phyloP scores from a whole-genome alignment of 2,113 vertebrate species.

The Lamprotornis superbus region DNA sequence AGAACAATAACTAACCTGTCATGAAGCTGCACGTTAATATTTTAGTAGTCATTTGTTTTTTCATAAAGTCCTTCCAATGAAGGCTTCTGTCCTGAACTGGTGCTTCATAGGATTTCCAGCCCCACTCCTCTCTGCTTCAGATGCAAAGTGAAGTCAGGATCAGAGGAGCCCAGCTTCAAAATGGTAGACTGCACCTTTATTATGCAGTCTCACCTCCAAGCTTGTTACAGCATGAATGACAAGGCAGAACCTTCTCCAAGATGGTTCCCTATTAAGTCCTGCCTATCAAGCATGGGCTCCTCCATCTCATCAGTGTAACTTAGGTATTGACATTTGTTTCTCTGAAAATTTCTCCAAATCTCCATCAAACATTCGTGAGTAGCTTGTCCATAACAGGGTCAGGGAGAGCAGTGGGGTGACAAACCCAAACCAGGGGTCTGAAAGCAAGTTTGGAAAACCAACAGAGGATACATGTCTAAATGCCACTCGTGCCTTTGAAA shows the following conservation, averaged over 20 bases:
- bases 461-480: neutral
- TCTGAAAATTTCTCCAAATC: neutral
- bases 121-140: neutral
- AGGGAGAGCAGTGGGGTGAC: neutral
- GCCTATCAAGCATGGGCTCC: rapidly evolving
- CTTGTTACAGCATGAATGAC: neutral
- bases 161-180: neutral
- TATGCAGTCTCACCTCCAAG: neutral
- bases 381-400: neutral
- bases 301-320: neutral
- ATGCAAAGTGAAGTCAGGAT: neutral
- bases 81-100: neutral
- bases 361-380: neutral
- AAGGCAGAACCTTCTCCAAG: neutral
- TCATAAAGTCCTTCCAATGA: neutral
- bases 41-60: neutral
- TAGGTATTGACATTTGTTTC: neutral
- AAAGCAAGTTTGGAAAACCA: neutral
- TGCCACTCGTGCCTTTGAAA: constrained; percentile 5
- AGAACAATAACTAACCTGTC: neutral
- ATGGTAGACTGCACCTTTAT: neutral
- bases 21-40: neutral
- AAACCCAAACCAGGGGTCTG: neutral
- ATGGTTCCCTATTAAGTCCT: neutral
- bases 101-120: neutral